Conservation (phyloP, 2,797 vertebrate species). For the Coendou prehensilis region DNA sequence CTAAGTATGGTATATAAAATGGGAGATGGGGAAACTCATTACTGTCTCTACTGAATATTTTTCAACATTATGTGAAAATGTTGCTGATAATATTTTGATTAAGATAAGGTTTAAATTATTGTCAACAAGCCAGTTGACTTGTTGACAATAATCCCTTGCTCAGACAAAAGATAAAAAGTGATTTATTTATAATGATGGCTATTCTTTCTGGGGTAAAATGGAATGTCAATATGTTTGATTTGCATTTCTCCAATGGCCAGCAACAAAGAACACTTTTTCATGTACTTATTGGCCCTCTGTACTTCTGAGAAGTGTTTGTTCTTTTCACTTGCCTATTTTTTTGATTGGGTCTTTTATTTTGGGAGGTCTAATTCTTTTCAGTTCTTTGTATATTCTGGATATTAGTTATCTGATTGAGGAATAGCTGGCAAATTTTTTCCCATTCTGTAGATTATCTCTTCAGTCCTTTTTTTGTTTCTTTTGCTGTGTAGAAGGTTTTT, state of each 20-base stretch:
- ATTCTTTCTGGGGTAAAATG: not conserved
- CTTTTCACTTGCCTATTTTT: not conserved
- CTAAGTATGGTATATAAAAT: not conserved
- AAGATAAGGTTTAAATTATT: not conserved
- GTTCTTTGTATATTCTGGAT: not conserved
- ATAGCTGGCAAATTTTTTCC: not conserved
- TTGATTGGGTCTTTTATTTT: not conserved
- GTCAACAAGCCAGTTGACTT: not conserved
- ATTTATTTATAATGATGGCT: not conserved
- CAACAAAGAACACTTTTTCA: not conserved
- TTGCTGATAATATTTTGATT: not conserved
- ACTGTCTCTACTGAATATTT: slow-evolving; percentile 5
- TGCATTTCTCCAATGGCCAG: not conserved
- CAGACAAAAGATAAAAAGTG: slow-evolving; percentile 14
- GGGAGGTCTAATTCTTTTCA: not conserved
- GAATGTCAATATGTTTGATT: not conserved
- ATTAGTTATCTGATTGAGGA: not conserved
- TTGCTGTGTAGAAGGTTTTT: not conserved
- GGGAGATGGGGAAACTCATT: not conserved
- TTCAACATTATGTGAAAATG: slow-evolving; percentile 39
- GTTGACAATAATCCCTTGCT: not conserved
- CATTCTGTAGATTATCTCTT: not conserved
- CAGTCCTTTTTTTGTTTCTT: not conserved
- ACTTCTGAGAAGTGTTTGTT: not conserved
- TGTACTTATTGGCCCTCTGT: not conserved